Base-by-base conservation (phyloP, 1,140 invertebrate species). In the Planococcus citri region DNA sequence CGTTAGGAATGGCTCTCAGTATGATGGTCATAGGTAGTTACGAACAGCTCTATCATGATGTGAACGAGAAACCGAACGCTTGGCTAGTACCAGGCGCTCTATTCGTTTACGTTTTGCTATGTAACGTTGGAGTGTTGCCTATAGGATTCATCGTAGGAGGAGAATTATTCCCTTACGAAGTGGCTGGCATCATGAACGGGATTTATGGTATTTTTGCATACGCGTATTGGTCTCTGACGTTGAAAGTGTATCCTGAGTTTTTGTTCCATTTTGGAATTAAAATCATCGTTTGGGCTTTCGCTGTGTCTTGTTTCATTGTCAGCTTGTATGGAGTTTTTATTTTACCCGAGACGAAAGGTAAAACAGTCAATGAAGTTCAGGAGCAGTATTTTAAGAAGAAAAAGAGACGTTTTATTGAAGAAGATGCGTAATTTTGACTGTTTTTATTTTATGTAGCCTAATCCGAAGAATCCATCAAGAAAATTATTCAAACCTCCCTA, bases 331-430 rank as follows among this genome's bases (percentile, higher is more conserved):
- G 91, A 0, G 76, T 82, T 3, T 76, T 85, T 6, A 82, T 84
- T 20, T 76, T 94, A 2, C 91, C 91, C 0, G 92, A 94, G 77
- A 94, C 91, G 0, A 88, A 87, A 72, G 87, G 89, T 0, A 88
- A 87, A 73, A 85, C 83, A 0, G 78, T 92, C 6, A 81, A 86
- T 24, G 87, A 92, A 75, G 89, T 93, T 25, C 85, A 87, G 70
- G 79, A 33, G 17, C 6, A 51, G 41, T 51, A 51, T 51, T 51
- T 51, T n/a, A 51, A 51, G 6, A 51, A 51, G n/a, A 51, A 51
- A 20, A 51, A n/a, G n/a, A n/a, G n/a, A n/a, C n/a, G n/a, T n/a
- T n/a, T n/a, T n/a, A n/a, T n/a, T n/a, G n/a, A n/a, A n/a, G n/a
- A n/a, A n/a, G n/a, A n/a, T n/a, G n/a, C n/a, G n/a, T n/a, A n/a